Base-by-base conservation (phyloP, 2,113 vertebrate species). In the Pitta sordida region DNA sequence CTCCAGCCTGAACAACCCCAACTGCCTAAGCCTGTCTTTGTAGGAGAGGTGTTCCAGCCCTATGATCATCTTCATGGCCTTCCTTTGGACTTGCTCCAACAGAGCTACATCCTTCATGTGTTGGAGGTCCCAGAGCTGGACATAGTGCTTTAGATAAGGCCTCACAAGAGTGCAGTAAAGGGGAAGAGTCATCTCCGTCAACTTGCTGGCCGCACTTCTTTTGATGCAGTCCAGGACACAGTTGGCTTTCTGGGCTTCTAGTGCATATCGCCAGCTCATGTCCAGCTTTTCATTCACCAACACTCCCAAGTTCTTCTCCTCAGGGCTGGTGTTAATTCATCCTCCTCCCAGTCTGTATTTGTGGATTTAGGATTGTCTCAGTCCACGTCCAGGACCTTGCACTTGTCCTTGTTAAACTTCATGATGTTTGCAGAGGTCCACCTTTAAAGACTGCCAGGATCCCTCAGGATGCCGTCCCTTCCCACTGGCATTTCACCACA, bases 251-350 rank as follows among this genome's bases (percentile, higher is more conserved):
- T 49, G 52, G 12, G 12, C 39, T 60, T 34, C 26, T 4, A 32
- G 13, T 23, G 18, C 34, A 27, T 5, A 2, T 32, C 36, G 21
- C 46, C 1, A 1, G 10, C 10, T 60, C 12, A 20, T 53, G 26
- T 41, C 41, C 24, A 32, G 24, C 34, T 23, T 79, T n/a, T 73
- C 46, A 48, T 32, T 4, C 29, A 44, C 14, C 59, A 73, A 19
- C 24, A 59, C 5, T 29, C 10, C 18, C 10, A 41, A 34, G 15
- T 52, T 26, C 15, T 78, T 46, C 51, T 51, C 56, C 18, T 9
- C 30, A 41, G 18, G 39, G 46, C n/a, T 67, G 15, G 7, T 91
- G 24, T 36, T 52, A 32, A 17, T 53, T 22, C 15, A 23, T 59
- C 53, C 74, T 36, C 34, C 8, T 8, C 39, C 10, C 52, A 53